A percentile compares a stretch with the other conserved stretches of the same genome.
Conservation (phyloP, 2,888 invertebrate genomes). For the Hymenopus coronatus region DNA sequence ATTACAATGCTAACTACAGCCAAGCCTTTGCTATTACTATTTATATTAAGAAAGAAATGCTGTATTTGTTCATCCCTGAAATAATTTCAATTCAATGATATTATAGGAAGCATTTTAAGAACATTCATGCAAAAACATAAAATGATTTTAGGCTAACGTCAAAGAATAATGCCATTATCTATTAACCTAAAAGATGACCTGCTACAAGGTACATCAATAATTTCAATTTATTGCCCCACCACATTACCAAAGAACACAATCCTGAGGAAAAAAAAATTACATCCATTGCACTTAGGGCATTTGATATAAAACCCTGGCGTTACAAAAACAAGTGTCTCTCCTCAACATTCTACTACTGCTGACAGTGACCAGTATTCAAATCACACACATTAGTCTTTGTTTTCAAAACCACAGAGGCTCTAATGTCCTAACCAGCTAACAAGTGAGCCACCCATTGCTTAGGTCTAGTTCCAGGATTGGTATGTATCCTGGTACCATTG, state of each 20-base stretch:
- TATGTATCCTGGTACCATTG: slow-evolving; percentile 73
- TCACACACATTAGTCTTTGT: background rate
- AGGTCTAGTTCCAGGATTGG: slow-evolving; percentile 62
- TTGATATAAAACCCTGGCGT: background rate
- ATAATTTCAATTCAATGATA: background rate
- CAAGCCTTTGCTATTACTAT: background rate
- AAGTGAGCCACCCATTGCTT: slow-evolving; percentile 24
- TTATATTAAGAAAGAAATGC: background rate
- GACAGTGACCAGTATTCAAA: background rate
- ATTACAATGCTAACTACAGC: background rate
- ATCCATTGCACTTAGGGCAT: background rate
- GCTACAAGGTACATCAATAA: background rate
- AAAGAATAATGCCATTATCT: background rate
- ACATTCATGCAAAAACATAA: background rate
- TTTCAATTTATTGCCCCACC: background rate
- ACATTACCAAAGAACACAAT: background rate
- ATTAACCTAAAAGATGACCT: background rate
- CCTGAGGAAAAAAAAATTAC: background rate
- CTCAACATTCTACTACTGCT: background rate
- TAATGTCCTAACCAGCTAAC: slow-evolving; percentile 8
- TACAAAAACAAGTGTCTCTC: background rate
- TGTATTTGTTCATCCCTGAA: background rate
- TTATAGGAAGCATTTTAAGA: background rate
- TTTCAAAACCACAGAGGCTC: slow-evolving; percentile 12
- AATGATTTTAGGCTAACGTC: background rate